These are phyloP conservation scores for Tursiops truncatus DNA, from an alignment of 2,113 vertebrate genomes.

Conservation along the genomic window DNA sequence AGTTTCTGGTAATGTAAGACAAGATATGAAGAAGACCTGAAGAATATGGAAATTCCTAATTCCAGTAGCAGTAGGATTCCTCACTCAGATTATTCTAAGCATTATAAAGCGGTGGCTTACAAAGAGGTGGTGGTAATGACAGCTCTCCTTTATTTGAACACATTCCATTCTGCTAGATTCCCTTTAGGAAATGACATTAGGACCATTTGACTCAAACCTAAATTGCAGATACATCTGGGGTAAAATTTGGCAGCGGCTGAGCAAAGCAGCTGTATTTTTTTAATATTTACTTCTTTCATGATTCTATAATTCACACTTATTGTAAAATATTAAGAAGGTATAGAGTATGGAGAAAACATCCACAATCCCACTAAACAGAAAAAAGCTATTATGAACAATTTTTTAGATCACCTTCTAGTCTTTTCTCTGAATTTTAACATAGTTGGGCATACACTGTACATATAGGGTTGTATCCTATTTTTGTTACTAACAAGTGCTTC, in stretches of 20 bases:
- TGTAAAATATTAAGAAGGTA: slow-evolving; percentile 69
- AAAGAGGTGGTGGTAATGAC: neutral
- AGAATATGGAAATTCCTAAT: neutral
- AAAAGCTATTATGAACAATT: slow-evolving; percentile 22
- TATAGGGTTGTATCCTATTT: slow-evolving; percentile 8
- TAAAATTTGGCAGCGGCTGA: slow-evolving; percentile 66
- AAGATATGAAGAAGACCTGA: neutral
- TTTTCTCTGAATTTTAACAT: slow-evolving; percentile 42
- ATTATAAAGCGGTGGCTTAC: neutral
- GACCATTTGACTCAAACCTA: slow-evolving; percentile 59
- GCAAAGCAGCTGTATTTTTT: slow-evolving; percentile 70
- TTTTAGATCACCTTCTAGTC: slow-evolving; percentile 17
- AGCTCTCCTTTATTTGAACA: slow-evolving; percentile 33
- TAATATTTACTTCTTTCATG: slow-evolving; percentile 63
- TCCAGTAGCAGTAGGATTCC: neutral
- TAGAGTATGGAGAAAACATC: slow-evolving; percentile 38
- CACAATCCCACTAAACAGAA: slow-evolving; percentile 42
- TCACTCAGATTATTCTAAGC: neutral
- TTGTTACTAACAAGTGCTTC: neutral
- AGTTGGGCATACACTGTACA: neutral
- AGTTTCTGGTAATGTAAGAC: neutral
- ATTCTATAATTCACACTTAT: slow-evolving; percentile 70
- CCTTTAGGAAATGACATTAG: slow-evolving; percentile 57
- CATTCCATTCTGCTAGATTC: neutral
- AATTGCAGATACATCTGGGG: slow-evolving; percentile 64